These are phyloP conservation scores for Scaptomyza graminum DNA, from an alignment of 1,140 invertebrate species.

Conservation along the genomic window DNA sequence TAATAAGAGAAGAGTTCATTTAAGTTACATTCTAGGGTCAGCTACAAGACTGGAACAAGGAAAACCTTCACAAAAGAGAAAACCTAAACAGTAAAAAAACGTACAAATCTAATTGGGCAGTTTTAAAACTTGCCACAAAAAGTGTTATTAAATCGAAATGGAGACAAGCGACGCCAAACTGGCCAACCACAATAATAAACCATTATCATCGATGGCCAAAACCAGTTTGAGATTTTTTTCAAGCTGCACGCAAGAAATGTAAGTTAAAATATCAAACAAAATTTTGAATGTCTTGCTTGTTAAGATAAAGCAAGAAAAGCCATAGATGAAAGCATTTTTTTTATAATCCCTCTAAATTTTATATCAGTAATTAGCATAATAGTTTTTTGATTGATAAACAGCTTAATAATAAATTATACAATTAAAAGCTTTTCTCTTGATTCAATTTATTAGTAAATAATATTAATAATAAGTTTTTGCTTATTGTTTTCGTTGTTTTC, in stretches of 20 bases:
- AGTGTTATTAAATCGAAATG: conserved; percentile 18
- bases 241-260: conserved; percentile 65
- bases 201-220: conserved; percentile 68
- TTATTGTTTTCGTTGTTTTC: no score
- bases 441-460: no score
- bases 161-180: conserved; percentile 31
- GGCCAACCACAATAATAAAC: conserved; percentile 37
- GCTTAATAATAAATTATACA: no score
- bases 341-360: no score
- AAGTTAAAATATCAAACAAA: conserved; percentile 44
- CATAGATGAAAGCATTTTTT: no score
- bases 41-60: background rate
- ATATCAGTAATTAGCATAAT: no score
- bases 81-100: conserved; percentile 15
- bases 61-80: conserved; percentile 14
- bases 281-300: no score
- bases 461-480: no score
- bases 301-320: no score
- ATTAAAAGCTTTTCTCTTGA: no score
- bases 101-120: conserved; percentile 26
- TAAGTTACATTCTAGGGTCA: background rate
- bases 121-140: conserved; percentile 17
- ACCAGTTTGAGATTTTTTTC: conserved; percentile 54
- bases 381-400: no score
- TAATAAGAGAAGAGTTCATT: no score